phyloP scores from a whole-genome alignment of 2,888 invertebrate species.

The Leucoptera coffeella region DNA sequence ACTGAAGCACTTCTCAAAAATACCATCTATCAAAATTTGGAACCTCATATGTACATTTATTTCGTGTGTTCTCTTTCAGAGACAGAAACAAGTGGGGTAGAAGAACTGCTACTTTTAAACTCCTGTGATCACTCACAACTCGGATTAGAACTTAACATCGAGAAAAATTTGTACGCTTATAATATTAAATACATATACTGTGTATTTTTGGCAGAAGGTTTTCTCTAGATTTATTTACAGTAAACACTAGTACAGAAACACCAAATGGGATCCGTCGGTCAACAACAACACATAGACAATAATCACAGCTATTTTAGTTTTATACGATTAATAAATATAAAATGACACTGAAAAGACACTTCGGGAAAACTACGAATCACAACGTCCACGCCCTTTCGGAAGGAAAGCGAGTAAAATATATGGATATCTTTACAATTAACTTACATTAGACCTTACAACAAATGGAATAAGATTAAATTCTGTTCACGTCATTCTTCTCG shows the following conservation, averaged over 20 bases:
- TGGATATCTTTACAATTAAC: conserved; percentile 31
- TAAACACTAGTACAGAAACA: background rate
- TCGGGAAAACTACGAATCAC: conserved; percentile 42
- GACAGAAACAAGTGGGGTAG: too few relatives aligned
- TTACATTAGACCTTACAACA: conserved; percentile 35
- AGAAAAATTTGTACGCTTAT: background rate
- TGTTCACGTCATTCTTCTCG: conserved; percentile 25
- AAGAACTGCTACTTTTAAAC: too few relatives aligned
- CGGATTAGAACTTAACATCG: background rate
- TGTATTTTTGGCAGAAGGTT: background rate
- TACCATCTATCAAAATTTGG: too few relatives aligned
- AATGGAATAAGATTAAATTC: conserved; percentile 37
- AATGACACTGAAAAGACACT: conserved; percentile 26
- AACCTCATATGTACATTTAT: too few relatives aligned
- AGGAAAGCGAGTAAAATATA: conserved; percentile 13
- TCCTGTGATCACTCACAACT: too few relatives aligned
- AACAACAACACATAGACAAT: conserved; percentile 9
- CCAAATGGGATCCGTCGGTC: too few relatives aligned
- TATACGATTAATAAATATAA: conserved; percentile 19
- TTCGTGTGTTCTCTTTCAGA: too few relatives aligned
- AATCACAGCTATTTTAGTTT: conserved; percentile 34
- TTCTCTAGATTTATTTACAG: background rate
- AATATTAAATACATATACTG: background rate
- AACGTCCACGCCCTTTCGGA: conserved; percentile 30
- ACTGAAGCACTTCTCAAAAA: too few relatives aligned